These are phyloP conservation scores for Diorhabda elongata DNA, from an alignment of 1,140 invertebrate species.

Conservation along the genomic window DNA sequence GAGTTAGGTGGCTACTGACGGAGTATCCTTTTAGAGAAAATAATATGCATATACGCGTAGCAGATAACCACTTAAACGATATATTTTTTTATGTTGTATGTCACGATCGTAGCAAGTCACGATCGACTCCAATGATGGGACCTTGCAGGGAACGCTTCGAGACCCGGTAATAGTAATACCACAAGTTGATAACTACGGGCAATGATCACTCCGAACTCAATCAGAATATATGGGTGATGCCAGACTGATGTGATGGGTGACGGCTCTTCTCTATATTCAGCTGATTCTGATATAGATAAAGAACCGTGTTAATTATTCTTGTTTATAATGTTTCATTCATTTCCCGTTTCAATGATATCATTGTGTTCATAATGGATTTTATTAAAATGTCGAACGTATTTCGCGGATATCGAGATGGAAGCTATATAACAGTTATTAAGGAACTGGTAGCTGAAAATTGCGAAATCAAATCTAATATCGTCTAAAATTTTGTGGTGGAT, in stretches of 20 bases:
- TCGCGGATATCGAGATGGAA: no score
- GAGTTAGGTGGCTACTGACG: conserved; percentile 3
- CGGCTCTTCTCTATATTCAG: background rate
- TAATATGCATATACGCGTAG: conserved; percentile 39
- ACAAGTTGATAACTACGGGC: conserved; percentile 34
- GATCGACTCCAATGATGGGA: conserved; percentile 37
- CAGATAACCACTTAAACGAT: conserved; percentile 39
- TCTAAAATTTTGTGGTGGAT: no score
- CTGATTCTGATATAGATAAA: background rate
- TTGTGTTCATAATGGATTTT: no score
- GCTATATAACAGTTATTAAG: no score
- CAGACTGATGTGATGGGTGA: background rate
- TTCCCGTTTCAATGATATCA: no score
- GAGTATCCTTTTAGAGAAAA: conserved; percentile 12
- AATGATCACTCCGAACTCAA: conserved; percentile 26
- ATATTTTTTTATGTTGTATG: conserved; percentile 35
- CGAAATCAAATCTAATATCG: no score
- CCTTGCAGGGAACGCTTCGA: conserved; percentile 35
- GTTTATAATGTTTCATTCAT: background rate
- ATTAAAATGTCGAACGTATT: no score
- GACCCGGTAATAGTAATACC: conserved; percentile 38
- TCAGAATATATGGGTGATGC: conserved; percentile 16
- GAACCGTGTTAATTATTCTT: background rate
- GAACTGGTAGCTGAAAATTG: no score
- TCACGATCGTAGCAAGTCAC: conserved; percentile 43